Evolutionary conservation across 2,888 invertebrate species (phyloP).

Genomic region (Fragum fragum): DNA sequence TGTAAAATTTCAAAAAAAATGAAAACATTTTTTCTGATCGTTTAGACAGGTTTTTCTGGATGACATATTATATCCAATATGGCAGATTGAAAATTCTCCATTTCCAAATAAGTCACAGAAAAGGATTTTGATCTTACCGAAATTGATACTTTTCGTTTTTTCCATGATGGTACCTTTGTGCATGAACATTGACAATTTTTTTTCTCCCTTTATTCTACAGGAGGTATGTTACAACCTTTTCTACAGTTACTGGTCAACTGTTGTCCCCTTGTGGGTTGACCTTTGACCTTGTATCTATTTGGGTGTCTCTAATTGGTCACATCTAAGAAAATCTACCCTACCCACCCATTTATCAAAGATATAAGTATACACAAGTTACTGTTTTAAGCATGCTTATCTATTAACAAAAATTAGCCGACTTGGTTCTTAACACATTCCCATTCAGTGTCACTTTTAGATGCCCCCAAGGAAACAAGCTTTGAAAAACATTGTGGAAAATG

Average conservation of each 20-base stretch:
- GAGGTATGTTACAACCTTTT: conserved; percentile 39
- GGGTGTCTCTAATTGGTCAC: conserved; percentile 14
- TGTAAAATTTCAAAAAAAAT: no score
- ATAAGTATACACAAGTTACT: conserved; percentile 31
- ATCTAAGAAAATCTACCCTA: conserved; percentile 4
- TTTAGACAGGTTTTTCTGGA: no score
- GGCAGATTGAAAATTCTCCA: no score
- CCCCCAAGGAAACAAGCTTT: no score
- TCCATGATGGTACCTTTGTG: no score
- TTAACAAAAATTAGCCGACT: conserved; percentile 11
- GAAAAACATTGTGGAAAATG: no score
- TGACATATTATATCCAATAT: no score
- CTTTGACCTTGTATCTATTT: conserved; percentile 3
- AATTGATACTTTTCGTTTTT: no score
- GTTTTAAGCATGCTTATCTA: conserved; percentile 41
- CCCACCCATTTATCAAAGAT: background rate
- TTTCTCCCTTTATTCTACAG: conserved; percentile 31
- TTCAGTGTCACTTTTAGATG: no score
- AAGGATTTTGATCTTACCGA: no score
- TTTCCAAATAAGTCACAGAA: no score
- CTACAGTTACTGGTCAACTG: conserved; percentile 21
- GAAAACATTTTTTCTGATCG: no score
- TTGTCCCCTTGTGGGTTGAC: background rate
- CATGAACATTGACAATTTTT: background rate
- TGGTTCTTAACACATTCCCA: background rate